Percentiles rank a stretch among this genome's conserved stretches.
phyloP scores from a whole-genome alignment of 2,113 vertebrate species.

The Campylomormyrus numenius region DNA sequence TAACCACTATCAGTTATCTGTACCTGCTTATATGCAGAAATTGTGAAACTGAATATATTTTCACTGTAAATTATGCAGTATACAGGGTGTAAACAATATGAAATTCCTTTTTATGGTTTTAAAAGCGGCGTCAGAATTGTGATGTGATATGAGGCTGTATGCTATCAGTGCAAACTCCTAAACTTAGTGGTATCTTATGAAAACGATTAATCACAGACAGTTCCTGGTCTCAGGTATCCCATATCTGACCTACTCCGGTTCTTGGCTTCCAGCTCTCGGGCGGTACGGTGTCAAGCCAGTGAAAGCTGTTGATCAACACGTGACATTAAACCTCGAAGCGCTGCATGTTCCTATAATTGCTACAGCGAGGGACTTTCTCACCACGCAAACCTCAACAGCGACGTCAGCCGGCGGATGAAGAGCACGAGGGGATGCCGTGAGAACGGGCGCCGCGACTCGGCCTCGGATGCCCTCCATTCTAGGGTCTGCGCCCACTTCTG shows the following conservation, averaged over 20 bases:
- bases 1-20: background rate
- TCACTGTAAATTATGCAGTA: background rate
- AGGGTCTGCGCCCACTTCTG: constrained; percentile 18
- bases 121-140: background rate
- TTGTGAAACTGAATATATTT: background rate
- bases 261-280: background rate
- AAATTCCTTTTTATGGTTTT: background rate
- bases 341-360: background rate
- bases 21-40: background rate
- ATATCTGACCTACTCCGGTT: background rate
- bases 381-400: background rate
- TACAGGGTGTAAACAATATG: background rate
- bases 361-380: background rate
- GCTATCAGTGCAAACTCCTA: background rate
- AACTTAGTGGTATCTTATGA: background rate
- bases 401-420: background rate
- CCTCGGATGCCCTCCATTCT: background rate
- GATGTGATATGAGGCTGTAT: background rate
- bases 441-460: background rate
- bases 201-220: background rate
- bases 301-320: background rate
- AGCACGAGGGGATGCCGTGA: background rate
- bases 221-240: background rate
- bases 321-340: background rate
- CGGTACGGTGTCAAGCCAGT: background rate